These are phyloP conservation scores for Xiphophorus couchianus DNA, from an alignment of 2,113 vertebrate species.

Conservation along the genomic window DNA sequence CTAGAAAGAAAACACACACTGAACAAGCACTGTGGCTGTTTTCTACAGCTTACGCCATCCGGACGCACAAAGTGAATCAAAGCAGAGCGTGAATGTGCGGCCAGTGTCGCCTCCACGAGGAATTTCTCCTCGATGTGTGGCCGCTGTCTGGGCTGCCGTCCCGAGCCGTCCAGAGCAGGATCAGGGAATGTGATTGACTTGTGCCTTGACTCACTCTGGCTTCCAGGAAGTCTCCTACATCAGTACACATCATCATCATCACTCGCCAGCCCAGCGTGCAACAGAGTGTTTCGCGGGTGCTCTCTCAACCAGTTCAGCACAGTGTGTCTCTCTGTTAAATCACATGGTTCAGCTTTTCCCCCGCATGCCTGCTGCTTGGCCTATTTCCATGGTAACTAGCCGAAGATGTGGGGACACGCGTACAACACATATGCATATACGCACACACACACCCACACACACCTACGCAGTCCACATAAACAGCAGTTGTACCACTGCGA, in stretches of 20 bases:
- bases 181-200: conserved; percentile 74
- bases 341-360: conserved; percentile 77
- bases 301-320: conserved; percentile 57
- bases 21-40: conserved; percentile 2
- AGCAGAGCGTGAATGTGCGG: conserved; percentile 5
- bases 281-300: conserved; percentile 29
- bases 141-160: conserved; percentile 23
- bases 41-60: neutral
- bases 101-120: conserved; percentile 16
- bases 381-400: conserved; percentile 80
- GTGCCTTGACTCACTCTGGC: conserved; percentile 71
- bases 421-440: conserved; percentile 14
- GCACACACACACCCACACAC: conserved; percentile 18
- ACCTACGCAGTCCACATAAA: conserved; percentile 33
- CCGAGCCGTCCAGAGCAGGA: conserved; percentile 31
- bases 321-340: conserved; percentile 68
- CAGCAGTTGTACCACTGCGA: conserved; percentile 39
- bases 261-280: conserved; percentile 38
- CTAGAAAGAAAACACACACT: conserved; percentile 6
- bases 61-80: conserved; percentile 11
- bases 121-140: conserved; percentile 28
- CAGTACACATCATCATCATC: conserved; percentile 77
- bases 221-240: conserved; percentile 76
- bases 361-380: conserved; percentile 76
- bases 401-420: conserved; percentile 54